These are phyloP conservation scores for Luidia sarsii DNA, from an alignment of 53 echinoderm and acorn worm species.

Conservation along the genomic window DNA sequence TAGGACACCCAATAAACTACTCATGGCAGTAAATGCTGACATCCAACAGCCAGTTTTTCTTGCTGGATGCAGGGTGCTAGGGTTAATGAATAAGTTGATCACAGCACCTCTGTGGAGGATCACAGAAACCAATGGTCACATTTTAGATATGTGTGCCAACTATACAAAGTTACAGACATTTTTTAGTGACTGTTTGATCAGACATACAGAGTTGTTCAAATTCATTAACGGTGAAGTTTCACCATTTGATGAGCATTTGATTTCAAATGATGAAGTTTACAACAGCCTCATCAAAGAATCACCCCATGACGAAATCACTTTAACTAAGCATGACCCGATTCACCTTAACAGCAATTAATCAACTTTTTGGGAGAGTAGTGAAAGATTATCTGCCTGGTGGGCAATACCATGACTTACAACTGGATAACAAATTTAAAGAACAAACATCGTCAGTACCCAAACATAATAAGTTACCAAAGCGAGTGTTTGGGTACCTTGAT, in stretches of 20 bases:
- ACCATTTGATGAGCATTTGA: neutral
- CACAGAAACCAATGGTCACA: conserved; percentile 9
- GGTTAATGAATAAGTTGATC: conserved; percentile 21
- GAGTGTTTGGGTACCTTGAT: conserved; percentile 51
- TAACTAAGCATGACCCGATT: conserved; percentile 12
- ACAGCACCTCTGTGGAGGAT: conserved; percentile 14
- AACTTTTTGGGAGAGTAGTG: neutral
- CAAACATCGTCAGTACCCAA: conserved; percentile 37
- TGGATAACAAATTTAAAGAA: neutral
- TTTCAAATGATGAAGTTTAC: conserved; percentile 26
- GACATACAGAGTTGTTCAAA: neutral
- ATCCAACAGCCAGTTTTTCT: conserved; percentile 20
- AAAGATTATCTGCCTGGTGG: neutral
- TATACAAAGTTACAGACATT: conserved; percentile 10
- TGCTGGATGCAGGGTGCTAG: conserved; percentile 30
- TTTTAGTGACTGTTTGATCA: neutral
- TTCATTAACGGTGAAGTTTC: neutral
- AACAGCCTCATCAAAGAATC: neutral
- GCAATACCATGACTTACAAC: neutral
- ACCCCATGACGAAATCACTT: conserved; percentile 3
- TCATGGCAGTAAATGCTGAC: conserved; percentile 24
- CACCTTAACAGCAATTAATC: conserved; percentile 2
- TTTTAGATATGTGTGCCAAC: conserved; percentile 24
- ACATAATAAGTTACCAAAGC: conserved; percentile 52
- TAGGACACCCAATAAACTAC: conserved; percentile 1